A percentile compares a stretch with the other conserved stretches of the same genome.
Conservation (phyloP, 2,797 vertebrate species). For the Channallabes apus region DNA sequence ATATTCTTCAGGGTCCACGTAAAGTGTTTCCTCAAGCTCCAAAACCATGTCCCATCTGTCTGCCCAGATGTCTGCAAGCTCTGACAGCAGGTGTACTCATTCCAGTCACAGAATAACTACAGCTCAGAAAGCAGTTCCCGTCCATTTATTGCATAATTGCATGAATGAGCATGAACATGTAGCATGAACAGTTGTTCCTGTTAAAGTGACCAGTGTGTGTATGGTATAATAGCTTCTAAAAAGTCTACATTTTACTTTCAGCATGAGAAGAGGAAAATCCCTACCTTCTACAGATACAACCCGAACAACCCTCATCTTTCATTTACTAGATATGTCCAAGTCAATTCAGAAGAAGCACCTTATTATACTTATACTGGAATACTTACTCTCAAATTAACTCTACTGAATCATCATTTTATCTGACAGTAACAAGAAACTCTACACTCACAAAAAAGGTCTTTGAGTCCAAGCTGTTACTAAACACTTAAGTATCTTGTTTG, state of each 20-base stretch:
- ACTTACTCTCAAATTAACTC: background rate
- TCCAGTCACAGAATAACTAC: slow-evolving; percentile 53
- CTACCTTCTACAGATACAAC: background rate
- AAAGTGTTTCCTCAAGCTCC: slow-evolving; percentile 64
- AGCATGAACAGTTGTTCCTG: background rate
- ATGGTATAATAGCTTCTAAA: background rate
- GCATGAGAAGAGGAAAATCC: background rate
- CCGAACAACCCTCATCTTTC: background rate
- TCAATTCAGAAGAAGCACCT: background rate
- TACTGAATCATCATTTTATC: background rate
- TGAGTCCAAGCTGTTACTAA: background rate
- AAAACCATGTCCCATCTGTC: slow-evolving; percentile 61
- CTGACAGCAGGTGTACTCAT: slow-evolving; percentile 50
- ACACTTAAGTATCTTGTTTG: background rate
- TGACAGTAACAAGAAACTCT: background rate
- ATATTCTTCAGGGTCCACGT: slow-evolving; percentile 76
- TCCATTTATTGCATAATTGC: slow-evolving; percentile 44
- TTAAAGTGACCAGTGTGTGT: background rate
- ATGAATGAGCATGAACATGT: background rate
- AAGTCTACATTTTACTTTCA: background rate
- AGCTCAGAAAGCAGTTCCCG: slow-evolving; percentile 54
- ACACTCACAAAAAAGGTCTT: background rate
- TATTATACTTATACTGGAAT: background rate
- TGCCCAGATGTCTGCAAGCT: slow-evolving; percentile 40
- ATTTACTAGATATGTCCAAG: background rate